Conservation (phyloP, 2,888 invertebrate species). For the Toxonevra muliebris region DNA sequence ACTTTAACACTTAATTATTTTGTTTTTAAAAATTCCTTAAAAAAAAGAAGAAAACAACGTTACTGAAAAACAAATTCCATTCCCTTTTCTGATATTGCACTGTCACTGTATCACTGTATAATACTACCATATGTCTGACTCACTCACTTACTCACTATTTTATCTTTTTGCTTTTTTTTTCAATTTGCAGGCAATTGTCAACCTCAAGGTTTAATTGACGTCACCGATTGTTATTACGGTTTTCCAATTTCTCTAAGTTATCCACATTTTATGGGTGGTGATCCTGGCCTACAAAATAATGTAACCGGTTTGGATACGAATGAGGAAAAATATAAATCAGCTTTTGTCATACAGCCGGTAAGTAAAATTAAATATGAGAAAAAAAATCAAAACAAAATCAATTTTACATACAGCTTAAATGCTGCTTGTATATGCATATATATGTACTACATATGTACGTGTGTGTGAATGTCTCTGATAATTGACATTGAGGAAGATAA, state of each 20-base stretch:
- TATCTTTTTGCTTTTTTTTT: conserved; percentile 19
- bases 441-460: too few relatives aligned
- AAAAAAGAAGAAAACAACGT: too few relatives aligned
- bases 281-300: conserved; percentile 71
- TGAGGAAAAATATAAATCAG: conserved; percentile 72
- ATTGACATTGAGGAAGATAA: too few relatives aligned
- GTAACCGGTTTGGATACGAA: conserved; percentile 76
- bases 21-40: too few relatives aligned
- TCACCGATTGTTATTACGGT: conserved; percentile 88
- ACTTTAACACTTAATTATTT: too few relatives aligned
- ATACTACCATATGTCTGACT: conserved; percentile 25
- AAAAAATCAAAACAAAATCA: conserved; percentile 2
- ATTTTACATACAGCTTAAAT: neutral
- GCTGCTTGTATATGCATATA: neutral
- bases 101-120: conserved; percentile 6
- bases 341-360: conserved; percentile 83
- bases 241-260: conserved; percentile 89
- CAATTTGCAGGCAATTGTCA: conserved; percentile 71
- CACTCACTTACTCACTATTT: neutral
- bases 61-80: neutral
- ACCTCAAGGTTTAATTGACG: conserved; percentile 80
- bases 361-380: conserved; percentile 50
- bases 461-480: neutral
- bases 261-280: conserved; percentile 85
- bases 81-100: neutral